Base-by-base conservation (phyloP, 2,113 vertebrate genomes). In the Mormyrus lacerda region DNA sequence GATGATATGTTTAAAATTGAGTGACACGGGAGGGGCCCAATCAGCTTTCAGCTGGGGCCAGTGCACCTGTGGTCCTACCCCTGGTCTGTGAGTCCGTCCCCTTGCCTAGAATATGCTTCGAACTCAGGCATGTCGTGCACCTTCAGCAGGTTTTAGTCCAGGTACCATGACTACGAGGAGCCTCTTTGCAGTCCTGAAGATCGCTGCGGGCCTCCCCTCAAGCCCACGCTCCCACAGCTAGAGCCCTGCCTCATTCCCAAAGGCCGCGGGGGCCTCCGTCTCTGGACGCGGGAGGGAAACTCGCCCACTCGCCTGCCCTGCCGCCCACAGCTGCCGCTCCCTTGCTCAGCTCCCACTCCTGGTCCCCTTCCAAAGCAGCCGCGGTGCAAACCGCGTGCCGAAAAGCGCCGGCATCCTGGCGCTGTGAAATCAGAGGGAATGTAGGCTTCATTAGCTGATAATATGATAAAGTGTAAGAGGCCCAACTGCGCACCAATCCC, bases 361-460 rank as follows among this genome's bases (percentile, higher is more conserved):
- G 82, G 82, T 24, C 44, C 44, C 82, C 19, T 47, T 79, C 73
- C 73, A 84, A 45, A 45, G 39, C 44, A 0, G 44, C 82, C 2
- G 19, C 8, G 10, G 7, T 1, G 24, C 44, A 47, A n/a, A 47
- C 50, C 48, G 4, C 27, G 35, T 27, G n/a, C 10, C 4, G 50
- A 35, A 87, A 24, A 21, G 27, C n/a, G 48, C 27, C n/a, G 17
- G 85, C 85, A 53, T 53, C 85, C 85, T 19, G 85, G 50, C 27
- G 19, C 85, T 5, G 27, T 35, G 21, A 31, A 84, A 55, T 87
- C 50, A 17, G 10, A 61, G 39, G 87, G 50, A 89, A 89, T 89
- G 88, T 89, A 89, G 88, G 88, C 79, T 85, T 89, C 88, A 85
- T 89, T 89, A 89, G 48, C n/a, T 85, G 44, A 85, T 35, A 89